phyloP scores from a whole-genome alignment of 2,113 vertebrate genomes.

The Zosterops pallidus region DNA sequence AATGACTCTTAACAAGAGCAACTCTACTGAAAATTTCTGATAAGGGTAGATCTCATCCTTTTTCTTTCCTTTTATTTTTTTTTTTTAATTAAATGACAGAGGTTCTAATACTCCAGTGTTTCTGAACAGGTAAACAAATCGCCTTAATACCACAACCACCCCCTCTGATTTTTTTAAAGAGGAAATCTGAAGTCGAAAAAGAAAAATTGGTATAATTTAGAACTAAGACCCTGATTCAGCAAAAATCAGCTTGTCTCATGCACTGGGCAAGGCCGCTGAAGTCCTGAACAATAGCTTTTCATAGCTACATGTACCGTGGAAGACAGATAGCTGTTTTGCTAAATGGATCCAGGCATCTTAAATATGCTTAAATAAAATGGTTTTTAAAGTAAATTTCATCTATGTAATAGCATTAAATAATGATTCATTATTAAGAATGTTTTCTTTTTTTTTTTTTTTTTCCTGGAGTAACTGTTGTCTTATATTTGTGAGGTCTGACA shows the following conservation, averaged over 20 bases:
- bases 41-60: background rate
- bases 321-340: background rate
- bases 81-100: background rate
- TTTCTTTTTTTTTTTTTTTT: background rate
- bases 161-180: background rate
- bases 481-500: background rate
- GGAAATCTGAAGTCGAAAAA: slow-evolving; percentile 1
- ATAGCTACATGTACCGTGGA: background rate
- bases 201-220: slow-evolving; percentile 53
- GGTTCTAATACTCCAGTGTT: background rate
- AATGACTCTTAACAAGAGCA: background rate
- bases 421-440: background rate
- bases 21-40: background rate
- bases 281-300: slow-evolving; percentile 1
- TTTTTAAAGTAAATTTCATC: background rate
- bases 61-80: background rate
- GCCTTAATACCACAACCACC: too few relatives aligned
- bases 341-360: background rate
- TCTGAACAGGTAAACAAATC: slow-evolving; percentile 7
- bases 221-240: slow-evolving; percentile 40
- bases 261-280: background rate
- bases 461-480: background rate
- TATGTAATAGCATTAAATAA: background rate
- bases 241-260: background rate
- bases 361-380: background rate